Conservation (phyloP, 2,888 invertebrate genomes). For the Rhingia campestris region DNA sequence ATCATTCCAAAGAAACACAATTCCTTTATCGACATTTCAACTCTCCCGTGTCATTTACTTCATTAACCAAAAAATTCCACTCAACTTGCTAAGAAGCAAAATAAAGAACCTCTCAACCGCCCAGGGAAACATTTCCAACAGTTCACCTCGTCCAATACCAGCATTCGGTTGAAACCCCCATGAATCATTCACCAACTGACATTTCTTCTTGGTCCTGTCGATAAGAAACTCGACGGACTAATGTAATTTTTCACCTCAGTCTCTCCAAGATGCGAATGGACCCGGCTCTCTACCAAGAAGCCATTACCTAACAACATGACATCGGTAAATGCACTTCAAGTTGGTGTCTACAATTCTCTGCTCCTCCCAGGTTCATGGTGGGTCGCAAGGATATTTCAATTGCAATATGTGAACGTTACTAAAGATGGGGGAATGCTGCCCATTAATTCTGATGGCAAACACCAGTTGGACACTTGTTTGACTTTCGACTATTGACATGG, state of each 20-base stretch:
- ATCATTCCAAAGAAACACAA: constrained; percentile 39
- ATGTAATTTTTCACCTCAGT: constrained; percentile 61
- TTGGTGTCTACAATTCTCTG: constrained; percentile 38
- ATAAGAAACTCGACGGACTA: constrained; percentile 39
- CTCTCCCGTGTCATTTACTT: constrained; percentile 18
- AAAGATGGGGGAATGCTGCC: constrained; percentile 20
- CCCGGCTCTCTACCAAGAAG: constrained; percentile 44
- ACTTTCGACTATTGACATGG: constrained; percentile 63
- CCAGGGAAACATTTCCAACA: constrained; percentile 36
- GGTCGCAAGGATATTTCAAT: constrained; percentile 25
- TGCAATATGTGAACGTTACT: background rate
- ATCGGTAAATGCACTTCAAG: constrained; percentile 65
- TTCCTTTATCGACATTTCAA: constrained; percentile 30
- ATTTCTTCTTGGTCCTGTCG: constrained; percentile 42
- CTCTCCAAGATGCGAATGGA: constrained; percentile 14
- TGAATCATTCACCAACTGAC: constrained; percentile 63
- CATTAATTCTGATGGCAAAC: constrained; percentile 66
- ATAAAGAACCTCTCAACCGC: constrained; percentile 14
- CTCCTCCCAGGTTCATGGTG: background rate
- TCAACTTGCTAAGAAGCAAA: background rate
- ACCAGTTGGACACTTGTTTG: constrained; percentile 72
- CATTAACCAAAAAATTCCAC: constrained; percentile 19
- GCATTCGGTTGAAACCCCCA: constrained; percentile 29
- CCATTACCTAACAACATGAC: constrained; percentile 60
- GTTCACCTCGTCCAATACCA: constrained; percentile 15